Base-by-base conservation (phyloP, 1,140 invertebrate species). In the Drosophila nannoptera region DNA sequence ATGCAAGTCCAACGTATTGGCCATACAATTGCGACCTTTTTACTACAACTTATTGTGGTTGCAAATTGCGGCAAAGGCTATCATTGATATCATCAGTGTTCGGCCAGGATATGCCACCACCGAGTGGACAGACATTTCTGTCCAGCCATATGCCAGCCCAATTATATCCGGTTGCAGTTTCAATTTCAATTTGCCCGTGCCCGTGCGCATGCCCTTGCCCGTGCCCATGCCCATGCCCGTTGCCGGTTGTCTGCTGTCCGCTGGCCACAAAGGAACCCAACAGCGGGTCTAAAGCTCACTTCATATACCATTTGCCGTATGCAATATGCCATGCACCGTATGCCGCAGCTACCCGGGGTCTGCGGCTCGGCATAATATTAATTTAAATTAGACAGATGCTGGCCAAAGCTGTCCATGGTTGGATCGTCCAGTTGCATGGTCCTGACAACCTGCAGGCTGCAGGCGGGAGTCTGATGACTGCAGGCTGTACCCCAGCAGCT, bases 101-200 rank as follows among this genome's bases (percentile, higher is more conserved):
- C 22, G 22, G 22, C 22, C 3, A 2, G 22, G 22, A 22, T 22
- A 22, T 22, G 14, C 12, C 40, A 31, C 55, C 35, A 43, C 4
- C 48, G 56, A 12, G 33, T 31, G 14, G 61, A 56, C 59, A 33
- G 33, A 14, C 46, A 49, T 50, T 22, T 22, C 53, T 42, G 33
- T 60, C 55, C 66, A 43, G 49, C 70, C 66, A 64, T 74, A 81
- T 76, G 80, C 81, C 86, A 71, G 81, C 80, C 77, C 80, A 86
- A 84, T 84, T 84, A 84, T 81, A 86, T 84, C 80, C 80, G 80
- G 80, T 86, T 84, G 80, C 77, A 84, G 80, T 84, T 84, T 86
- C 81, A 86, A 84, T 84, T 84, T 84, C 80, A 84, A 86, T 84
- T 84, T 84, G 73, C 73, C 73, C 3, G 22, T 22, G 22, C 22